A percentile compares a stretch with the other conserved stretches of the same genome.
phyloP scores from a whole-genome alignment of 2,113 vertebrate species.

The Manacus vitellinus region DNA sequence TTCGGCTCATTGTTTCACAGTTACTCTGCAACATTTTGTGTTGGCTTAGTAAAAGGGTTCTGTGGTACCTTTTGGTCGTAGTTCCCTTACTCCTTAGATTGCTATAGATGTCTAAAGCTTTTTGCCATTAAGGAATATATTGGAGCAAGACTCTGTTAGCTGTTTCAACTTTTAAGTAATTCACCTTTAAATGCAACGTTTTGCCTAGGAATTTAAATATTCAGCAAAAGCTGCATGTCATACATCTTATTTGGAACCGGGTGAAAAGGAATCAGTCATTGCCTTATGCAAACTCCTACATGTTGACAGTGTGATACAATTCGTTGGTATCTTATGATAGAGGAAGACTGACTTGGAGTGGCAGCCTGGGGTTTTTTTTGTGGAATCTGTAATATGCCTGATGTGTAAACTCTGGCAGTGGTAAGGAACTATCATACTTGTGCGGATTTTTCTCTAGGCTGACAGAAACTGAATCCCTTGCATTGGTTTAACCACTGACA shows the following conservation, averaged over 20 bases:
- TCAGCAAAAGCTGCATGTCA: not conserved
- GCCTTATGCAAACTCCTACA: not conserved
- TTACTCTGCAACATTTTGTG: not conserved
- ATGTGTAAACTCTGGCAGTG: not conserved
- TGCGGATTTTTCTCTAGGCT: accelerated
- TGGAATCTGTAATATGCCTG: not conserved
- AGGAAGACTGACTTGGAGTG: not conserved
- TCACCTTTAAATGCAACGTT: not conserved
- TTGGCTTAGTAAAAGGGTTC: not conserved
- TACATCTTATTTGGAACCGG: not conserved
- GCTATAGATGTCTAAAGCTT: not conserved
- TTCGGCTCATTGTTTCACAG: constrained; percentile 65
- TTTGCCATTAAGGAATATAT: not conserved
- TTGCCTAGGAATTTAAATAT: not conserved
- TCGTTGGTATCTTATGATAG: not conserved
- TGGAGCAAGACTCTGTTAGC: not conserved
- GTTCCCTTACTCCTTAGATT: not conserved
- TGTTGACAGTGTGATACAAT: not conserved
- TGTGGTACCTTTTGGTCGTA: not conserved
- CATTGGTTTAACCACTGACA: not conserved
- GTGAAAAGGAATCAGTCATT: not conserved
- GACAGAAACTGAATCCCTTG: not conserved
- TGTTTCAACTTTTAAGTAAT: not conserved
- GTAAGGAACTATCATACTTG: accelerated
- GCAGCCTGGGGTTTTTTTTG: not conserved